phyloP scores from a whole-genome alignment of 2,888 invertebrate species.

The Fabriciana adippe region DNA sequence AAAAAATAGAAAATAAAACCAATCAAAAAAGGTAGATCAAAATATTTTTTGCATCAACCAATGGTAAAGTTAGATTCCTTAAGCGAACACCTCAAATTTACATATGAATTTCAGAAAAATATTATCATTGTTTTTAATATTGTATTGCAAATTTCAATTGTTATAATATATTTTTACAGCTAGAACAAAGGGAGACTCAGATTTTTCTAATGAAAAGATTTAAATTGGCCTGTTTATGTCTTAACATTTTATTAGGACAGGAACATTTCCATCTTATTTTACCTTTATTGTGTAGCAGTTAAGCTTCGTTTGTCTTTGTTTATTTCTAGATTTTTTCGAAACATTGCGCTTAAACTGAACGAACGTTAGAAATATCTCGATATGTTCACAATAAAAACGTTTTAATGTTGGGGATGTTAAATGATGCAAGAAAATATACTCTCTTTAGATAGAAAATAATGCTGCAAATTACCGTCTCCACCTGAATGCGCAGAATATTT shows the following conservation, averaged over 20 bases:
- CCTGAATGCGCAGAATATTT: slow-evolving; percentile 65
- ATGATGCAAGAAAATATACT: slow-evolving; percentile 50
- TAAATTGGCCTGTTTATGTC: no score
- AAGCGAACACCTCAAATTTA: no score
- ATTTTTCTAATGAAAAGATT: no score
- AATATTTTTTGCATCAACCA: neutral
- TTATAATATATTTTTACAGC: no score
- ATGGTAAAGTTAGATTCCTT: neutral
- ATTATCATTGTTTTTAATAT: no score
- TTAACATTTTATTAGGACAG: no score
- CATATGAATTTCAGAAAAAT: no score
- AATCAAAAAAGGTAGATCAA: neutral
- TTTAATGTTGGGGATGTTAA: slow-evolving; percentile 48
- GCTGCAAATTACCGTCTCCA: slow-evolving; percentile 62
- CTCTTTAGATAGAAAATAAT: slow-evolving; percentile 54
- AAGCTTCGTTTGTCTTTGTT: neutral
- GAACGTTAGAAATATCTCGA: neutral
- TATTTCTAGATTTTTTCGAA: neutral
- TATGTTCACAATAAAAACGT: slow-evolving; percentile 50
- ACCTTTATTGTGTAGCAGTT: no score
- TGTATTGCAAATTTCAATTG: no score
- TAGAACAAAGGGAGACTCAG: no score
- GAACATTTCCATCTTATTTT: no score
- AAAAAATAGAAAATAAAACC: slow-evolving; percentile 4
- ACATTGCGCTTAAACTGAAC: neutral